Conservation (phyloP, 2,888 invertebrate genomes). For the Cerceris ruficornis region DNA sequence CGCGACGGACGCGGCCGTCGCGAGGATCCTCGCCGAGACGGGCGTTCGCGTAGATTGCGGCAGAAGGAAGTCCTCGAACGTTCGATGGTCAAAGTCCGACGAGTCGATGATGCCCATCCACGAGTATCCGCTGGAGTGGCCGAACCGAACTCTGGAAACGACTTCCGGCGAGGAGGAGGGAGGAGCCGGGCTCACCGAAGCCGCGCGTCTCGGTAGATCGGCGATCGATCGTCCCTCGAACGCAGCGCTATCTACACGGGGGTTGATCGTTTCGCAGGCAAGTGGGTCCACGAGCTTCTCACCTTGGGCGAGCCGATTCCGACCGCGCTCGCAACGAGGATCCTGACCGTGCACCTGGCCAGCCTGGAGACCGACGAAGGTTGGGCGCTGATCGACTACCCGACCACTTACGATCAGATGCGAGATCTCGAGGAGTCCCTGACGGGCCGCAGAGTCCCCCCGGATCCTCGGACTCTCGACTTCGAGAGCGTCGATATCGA, state of each 20-base stretch:
- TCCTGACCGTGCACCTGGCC: slow-evolving; percentile 85
- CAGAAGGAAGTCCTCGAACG: too few species aligned
- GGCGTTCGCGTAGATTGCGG: too few species aligned
- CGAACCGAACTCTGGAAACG: slow-evolving; percentile 85
- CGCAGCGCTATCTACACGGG: slow-evolving; percentile 6
- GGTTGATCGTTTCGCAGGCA: slow-evolving; percentile 71
- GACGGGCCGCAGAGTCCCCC: slow-evolving; percentile 83
- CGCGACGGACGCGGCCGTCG: slow-evolving; percentile 14
- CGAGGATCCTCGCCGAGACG: too few species aligned
- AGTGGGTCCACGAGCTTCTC: slow-evolving; percentile 83
- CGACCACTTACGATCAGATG: slow-evolving; percentile 84
- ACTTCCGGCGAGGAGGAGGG: slow-evolving; percentile 84
- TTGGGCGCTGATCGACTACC: slow-evolving; percentile 87
- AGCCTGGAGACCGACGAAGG: slow-evolving; percentile 82
- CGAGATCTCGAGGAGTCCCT: slow-evolving; percentile 85
- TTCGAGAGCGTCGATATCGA: slow-evolving; percentile 62
- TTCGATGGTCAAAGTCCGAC: too few species aligned
- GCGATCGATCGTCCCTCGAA: background rate
- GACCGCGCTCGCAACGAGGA: slow-evolving; percentile 84
- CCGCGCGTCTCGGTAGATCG: slow-evolving; percentile 79
- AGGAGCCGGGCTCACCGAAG: slow-evolving; percentile 78
- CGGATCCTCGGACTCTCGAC: slow-evolving; percentile 42
- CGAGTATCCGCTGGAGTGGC: slow-evolving; percentile 75
- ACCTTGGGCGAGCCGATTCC: slow-evolving; percentile 83
- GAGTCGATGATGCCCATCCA: too few species aligned